Percentiles rank a stretch among this genome's conserved stretches.
These are phyloP conservation scores for Strigamia crassipes DNA, from an alignment of 2,888 invertebrate species.

Conservation along the genomic window DNA sequence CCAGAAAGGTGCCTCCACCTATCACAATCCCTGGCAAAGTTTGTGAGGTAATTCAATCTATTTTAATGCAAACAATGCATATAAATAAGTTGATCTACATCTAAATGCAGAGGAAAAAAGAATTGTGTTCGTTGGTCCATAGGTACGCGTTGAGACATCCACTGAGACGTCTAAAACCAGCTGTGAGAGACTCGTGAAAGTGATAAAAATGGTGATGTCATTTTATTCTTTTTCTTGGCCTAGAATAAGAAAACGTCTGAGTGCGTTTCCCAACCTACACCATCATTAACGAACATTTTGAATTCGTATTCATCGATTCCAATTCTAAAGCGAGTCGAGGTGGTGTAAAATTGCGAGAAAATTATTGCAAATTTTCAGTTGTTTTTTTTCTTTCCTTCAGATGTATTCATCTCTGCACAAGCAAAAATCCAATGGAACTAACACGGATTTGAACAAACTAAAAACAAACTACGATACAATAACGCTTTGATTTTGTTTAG, in stretches of 20 bases:
- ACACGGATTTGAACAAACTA: not conserved
- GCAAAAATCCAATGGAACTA: not conserved
- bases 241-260: not conserved
- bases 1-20: not conserved
- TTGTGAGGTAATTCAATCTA: not conserved
- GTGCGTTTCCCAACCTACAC: not conserved
- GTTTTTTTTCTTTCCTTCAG: not conserved
- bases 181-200: not conserved
- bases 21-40: not conserved
- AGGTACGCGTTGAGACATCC: not conserved
- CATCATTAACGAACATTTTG: not conserved
- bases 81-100: not conserved
- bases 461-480: not conserved
- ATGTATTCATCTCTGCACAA: not conserved
- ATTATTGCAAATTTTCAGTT: not conserved
- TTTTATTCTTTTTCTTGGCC: not conserved
- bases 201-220: not conserved
- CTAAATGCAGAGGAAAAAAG: not conserved
- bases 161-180: not conserved
- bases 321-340: conserved; percentile 15
- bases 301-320: not conserved
- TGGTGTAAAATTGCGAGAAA: not conserved
- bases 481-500: not conserved
- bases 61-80: not conserved
- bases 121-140: not conserved